A percentile compares a stretch with the other conserved stretches of the same genome.
Conservation (phyloP, 2,113 vertebrate species). For the Todiramphus chloris region DNA sequence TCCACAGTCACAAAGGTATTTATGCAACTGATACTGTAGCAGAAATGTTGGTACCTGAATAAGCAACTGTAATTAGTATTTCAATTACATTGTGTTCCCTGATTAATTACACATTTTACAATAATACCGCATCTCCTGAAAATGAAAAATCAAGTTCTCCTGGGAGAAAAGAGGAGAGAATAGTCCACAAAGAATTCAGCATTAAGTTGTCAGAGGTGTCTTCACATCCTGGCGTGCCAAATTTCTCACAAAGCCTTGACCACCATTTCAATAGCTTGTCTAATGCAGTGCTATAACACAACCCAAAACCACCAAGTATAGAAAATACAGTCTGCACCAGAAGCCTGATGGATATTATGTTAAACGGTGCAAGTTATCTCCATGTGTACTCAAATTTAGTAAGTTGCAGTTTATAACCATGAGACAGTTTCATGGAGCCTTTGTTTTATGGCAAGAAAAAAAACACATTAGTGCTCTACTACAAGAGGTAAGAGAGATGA, state of each 20-base stretch:
- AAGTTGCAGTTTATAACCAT: background rate
- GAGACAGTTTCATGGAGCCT: background rate
- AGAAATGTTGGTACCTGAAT: constrained; percentile 1
- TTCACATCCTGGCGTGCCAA: background rate
- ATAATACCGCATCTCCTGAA: background rate
- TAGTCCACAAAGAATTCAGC: background rate
- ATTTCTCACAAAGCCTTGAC: background rate
- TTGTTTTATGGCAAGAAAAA: constrained; percentile 3
- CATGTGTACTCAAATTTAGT: background rate
- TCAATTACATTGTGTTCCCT: background rate
- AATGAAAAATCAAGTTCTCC: background rate
- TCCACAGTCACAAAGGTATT: background rate
- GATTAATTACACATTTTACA: background rate
- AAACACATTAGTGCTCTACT: background rate
- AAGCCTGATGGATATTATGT: background rate
- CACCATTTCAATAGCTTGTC: background rate
- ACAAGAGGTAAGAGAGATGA: background rate
- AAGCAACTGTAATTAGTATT: background rate
- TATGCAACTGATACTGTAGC: background rate
- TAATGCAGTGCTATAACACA: background rate
- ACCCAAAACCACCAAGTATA: background rate
- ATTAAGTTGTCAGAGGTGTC: background rate
- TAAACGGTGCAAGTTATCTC: background rate
- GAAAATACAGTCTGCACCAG: background rate
- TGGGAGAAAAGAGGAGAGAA: background rate